Conservation (phyloP, 2,888 invertebrate species). For the Pachydiplax longipennis region DNA sequence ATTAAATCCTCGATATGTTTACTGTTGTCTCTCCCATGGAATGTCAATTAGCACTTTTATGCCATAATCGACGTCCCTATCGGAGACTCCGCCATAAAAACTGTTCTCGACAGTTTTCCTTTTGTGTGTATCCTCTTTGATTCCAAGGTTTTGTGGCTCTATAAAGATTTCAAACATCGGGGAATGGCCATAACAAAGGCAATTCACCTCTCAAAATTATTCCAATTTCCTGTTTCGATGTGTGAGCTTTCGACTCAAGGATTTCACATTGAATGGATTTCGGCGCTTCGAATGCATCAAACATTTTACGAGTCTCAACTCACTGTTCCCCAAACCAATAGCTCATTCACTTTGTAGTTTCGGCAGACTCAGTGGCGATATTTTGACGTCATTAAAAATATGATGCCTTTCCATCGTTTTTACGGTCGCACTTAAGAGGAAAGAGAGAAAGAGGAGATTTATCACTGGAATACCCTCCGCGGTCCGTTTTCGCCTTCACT, state of each 20-base stretch:
- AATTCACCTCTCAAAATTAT: conserved; percentile 26
- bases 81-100: not conserved
- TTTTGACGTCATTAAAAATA: conserved; percentile 41
- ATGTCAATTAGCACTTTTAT: not conserved
- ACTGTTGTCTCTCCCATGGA: too few relatives aligned
- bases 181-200: conserved; percentile 5
- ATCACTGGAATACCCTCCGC: not conserved
- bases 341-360: conserved; percentile 44
- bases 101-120: not conserved
- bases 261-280: conserved; percentile 40
- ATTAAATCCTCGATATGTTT: too few relatives aligned
- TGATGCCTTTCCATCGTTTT: conserved; percentile 14
- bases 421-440: conserved; percentile 22
- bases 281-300: conserved; percentile 36
- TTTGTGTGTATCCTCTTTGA: conserved; percentile 21
- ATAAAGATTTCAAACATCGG: conserved; percentile 29
- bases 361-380: conserved; percentile 42
- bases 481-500: conserved; percentile 12
- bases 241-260: not conserved
- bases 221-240: conserved; percentile 24
- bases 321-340: conserved; percentile 36
- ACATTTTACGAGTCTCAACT: conserved; percentile 22
- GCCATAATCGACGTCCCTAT: not conserved
- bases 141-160: conserved; percentile 16
- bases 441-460: not conserved